phyloP scores from a whole-genome alignment of 2,113 vertebrate species.

The Clarias macrocephalus region DNA sequence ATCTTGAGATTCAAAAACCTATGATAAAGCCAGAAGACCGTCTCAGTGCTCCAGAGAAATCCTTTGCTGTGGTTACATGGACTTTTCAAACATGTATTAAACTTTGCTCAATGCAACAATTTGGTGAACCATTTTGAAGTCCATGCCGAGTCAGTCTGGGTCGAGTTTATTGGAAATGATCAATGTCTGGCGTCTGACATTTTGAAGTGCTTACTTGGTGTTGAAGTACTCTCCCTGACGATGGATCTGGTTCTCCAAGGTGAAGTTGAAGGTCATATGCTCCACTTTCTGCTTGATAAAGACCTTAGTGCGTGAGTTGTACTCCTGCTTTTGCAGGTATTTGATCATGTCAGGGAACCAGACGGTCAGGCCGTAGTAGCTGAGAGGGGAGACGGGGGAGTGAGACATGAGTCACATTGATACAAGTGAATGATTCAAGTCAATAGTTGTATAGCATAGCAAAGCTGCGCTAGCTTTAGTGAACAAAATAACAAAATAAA shows the following conservation, averaged over 20 bases:
- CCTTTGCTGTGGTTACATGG: neutral
- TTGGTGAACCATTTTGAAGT: neutral
- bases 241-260: constrained; percentile 96
- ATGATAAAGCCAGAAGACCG: constrained; percentile 17
- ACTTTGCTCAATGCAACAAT: neutral
- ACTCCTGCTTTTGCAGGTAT: constrained; percentile 91
- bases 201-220: constrained; percentile 81
- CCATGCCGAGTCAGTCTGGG: neutral
- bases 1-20: constrained; percentile 93
- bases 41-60: neutral
- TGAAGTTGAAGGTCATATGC: constrained; percentile 97
- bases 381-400: constrained; percentile 51
- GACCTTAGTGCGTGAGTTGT: constrained; percentile 85
- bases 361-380: constrained; percentile 94
- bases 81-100: neutral
- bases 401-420: neutral
- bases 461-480: neutral
- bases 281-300: constrained; percentile 87
- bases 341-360: constrained; percentile 99
- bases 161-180: neutral
- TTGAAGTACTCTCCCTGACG: constrained; percentile 93
- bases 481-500: neutral
- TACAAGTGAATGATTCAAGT: constrained; percentile 14
- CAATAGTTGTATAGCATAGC: neutral
- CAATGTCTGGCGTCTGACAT: neutral